Base-by-base conservation (phyloP, 1,140 invertebrate genomes). In the Octopus sinensis region DNA sequence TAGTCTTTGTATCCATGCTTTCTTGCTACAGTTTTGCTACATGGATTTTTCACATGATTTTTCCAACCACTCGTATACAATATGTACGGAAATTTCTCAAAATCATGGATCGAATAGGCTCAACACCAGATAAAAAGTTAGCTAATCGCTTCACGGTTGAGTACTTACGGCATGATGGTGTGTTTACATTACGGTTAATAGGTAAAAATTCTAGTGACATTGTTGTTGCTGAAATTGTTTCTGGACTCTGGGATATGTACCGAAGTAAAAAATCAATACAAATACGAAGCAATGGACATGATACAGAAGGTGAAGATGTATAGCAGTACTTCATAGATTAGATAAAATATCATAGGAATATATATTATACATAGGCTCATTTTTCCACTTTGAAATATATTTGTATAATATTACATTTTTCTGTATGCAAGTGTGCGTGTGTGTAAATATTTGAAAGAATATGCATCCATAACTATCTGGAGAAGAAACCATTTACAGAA, bases 1-100 rank as follows among this genome's bases (percentile, higher is more conserved):
- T 92, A 73, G 91, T 92, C 13, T 91, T 92, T 85, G 90, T 92
- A 12, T 89, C 91, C 78, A 84, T 91, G 23, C 87, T 92, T 30
- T 91, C 91, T 12, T 86, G 91, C 78, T 89, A 91, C 83, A 89
- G 86, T 81, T 88, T 91, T 76, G 77, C 90, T 6, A 81, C 85
- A 12, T 91, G 90, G 90, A 83, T 91, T 6, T 90, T 88, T 88
- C 85, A 88, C 82, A 89, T 88, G 85, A 82, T 89, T 9, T 89
- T 89, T 84, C 88, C 87, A 79, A 86, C 87, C 56, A 89, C 88
- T 54, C 83, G 90, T 76, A 87, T 90, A 56, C 88, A 90, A 51
- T 91, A 90, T 84, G 85, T 91, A 52, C 84, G 88, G 79, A 91
- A 91, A 84, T 91, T 91, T 82, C 85, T 91, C 13, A 91, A 90